phyloP scores from a whole-genome alignment of 2,888 invertebrate species.

The Poecilobothrus nobilitatus region DNA sequence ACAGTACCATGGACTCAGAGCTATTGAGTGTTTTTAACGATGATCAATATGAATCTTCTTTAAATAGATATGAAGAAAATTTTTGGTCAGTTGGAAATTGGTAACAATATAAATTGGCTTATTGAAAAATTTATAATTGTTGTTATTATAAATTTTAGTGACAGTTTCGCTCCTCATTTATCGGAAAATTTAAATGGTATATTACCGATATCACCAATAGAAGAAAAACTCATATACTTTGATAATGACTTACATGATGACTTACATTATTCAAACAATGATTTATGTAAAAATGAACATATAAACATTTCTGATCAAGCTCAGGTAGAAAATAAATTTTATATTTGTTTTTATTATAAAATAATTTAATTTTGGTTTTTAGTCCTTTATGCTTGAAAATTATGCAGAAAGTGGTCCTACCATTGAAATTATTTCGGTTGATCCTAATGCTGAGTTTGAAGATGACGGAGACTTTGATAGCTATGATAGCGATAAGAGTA shows the following conservation, averaged over 20 bases:
- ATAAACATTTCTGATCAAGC: neutral
- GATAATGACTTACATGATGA: slow-evolving; percentile 13
- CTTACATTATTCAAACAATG: neutral
- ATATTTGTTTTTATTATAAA: neutral
- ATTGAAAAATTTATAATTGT: no score
- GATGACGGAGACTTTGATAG: slow-evolving; percentile 22
- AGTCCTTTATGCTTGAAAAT: neutral
- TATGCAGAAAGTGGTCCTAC: slow-evolving; percentile 22
- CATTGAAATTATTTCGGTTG: slow-evolving; percentile 32
- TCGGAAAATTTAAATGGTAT: slow-evolving; percentile 41
- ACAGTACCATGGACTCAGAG: slow-evolving; percentile 37
- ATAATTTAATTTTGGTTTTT: neutral
- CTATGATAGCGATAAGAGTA: slow-evolving; percentile 23
- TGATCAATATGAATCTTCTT: slow-evolving; percentile 41
- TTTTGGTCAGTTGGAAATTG: slow-evolving; percentile 38
- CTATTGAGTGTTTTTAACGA: slow-evolving; percentile 41
- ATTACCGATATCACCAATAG: slow-evolving; percentile 36
- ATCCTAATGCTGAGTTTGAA: slow-evolving; percentile 28
- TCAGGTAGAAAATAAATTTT: neutral
- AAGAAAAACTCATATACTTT: slow-evolving; percentile 23
- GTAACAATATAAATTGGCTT: slow-evolving; percentile 26
- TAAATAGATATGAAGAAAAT: slow-evolving; percentile 33
- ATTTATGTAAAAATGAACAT: neutral
- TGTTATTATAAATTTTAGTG: neutral
- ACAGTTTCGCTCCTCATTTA: slow-evolving; percentile 33